Conservation (phyloP, 2,888 invertebrate species). For the Argyresthia goedartella region DNA sequence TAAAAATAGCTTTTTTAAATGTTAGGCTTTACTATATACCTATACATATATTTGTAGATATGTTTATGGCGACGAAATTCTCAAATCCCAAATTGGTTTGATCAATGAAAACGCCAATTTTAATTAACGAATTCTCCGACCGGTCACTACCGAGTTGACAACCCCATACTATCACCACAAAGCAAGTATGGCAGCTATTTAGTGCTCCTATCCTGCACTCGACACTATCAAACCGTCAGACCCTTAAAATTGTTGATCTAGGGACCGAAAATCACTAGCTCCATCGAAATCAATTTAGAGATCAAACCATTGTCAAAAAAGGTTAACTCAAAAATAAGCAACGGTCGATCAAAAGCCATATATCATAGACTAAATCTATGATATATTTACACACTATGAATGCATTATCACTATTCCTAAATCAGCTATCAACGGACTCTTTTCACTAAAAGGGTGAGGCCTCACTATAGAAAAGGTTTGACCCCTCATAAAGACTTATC, state of each 20-base stretch:
- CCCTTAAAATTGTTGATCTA: constrained; percentile 32
- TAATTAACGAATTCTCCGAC: constrained; percentile 44
- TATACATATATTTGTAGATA: too few species aligned
- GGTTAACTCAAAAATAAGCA: constrained; percentile 18
- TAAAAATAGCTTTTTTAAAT: too few species aligned
- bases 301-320: constrained; percentile 20
- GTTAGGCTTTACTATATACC: too few species aligned
- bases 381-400: constrained; percentile 67
- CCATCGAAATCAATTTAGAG: constrained; percentile 10
- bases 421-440: constrained; percentile 71
- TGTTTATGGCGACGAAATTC: too few species aligned
- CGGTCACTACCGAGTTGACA: constrained; percentile 21
- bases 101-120: constrained; percentile 33
- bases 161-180: constrained; percentile 31
- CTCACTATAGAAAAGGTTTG: constrained; percentile 68
- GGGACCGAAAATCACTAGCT: constrained; percentile 17
- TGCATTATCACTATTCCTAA: constrained; percentile 68
- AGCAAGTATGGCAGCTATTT: constrained; percentile 47
- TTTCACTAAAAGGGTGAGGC: constrained; percentile 70
- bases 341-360: constrained; percentile 37
- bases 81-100: background rate
- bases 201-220: constrained; percentile 20
- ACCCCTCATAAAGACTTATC: constrained; percentile 72
- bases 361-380: constrained; percentile 65
- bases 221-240: constrained; percentile 22